Evolutionary conservation across 2,888 invertebrate species (phyloP).

Genomic region (Eupsilia transversa): DNA sequence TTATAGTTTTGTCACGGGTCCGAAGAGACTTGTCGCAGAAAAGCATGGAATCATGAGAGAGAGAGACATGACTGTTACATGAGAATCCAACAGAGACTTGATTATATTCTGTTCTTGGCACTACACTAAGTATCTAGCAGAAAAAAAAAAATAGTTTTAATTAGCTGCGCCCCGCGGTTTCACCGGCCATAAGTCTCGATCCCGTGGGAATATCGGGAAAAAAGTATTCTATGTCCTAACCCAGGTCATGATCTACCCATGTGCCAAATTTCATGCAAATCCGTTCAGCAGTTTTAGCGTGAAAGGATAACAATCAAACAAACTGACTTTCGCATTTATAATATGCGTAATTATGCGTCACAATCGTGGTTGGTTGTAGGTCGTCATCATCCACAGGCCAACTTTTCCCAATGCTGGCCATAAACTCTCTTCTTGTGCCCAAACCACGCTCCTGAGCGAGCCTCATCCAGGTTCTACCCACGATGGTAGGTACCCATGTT

Average conservation of each 20-base stretch:
- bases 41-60: background rate
- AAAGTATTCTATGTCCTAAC: too few relatives aligned
- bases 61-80: constrained; percentile 8
- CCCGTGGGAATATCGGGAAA: background rate
- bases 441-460: background rate
- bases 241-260: background rate
- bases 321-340: too few relatives aligned
- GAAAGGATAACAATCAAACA: background rate
- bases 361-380: background rate
- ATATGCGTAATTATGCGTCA: background rate
- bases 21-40: background rate
- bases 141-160: too few relatives aligned
- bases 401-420: background rate
- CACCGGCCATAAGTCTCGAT: background rate
- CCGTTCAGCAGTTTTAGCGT: background rate
- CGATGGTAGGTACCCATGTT: background rate
- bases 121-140: too few relatives aligned
- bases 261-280: background rate
- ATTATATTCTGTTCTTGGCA: background rate
- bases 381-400: background rate
- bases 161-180: too few relatives aligned
- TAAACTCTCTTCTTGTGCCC: background rate
- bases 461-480: background rate
- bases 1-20: constrained; percentile 40
- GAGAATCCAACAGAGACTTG: background rate